These are phyloP conservation scores for Cryptotermes secundus DNA, from an alignment of 1,140 invertebrate species.

Conservation along the genomic window DNA sequence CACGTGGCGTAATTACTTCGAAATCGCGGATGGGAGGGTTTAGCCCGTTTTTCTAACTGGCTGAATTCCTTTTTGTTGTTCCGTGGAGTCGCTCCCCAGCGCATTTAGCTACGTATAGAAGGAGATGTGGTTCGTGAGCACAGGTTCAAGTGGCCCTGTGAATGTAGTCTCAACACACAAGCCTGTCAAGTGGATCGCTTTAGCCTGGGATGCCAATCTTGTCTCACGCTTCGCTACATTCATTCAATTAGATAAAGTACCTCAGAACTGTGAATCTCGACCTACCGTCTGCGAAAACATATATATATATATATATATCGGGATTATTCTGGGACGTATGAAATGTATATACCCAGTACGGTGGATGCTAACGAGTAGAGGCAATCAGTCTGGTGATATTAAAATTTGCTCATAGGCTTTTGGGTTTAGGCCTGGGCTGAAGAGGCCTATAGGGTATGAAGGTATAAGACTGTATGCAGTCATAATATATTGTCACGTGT, in stretches of 20 bases:
- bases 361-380: not conserved
- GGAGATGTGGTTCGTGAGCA: not conserved
- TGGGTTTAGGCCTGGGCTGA: too few relatives aligned
- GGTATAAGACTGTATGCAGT: too few relatives aligned
- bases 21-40: not conserved
- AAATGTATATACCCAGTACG: not conserved
- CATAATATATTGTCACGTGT: too few relatives aligned
- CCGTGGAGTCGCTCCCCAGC: not conserved
- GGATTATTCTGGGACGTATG: not conserved
- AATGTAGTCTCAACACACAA: not conserved
- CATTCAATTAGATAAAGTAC: conserved; percentile 10
- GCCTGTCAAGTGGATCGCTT: not conserved
- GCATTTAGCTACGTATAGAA: conserved; percentile 2
- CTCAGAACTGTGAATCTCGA: not conserved
- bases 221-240: not conserved
- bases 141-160: not conserved
- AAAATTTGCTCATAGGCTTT: too few relatives aligned
- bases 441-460: too few relatives aligned
- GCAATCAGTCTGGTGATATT: not conserved
- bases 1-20: not conserved
- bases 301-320: not conserved
- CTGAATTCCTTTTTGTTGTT: not conserved
- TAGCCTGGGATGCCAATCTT: not conserved
- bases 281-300: not conserved
- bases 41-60: conserved; percentile 10